Evolutionary conservation across 2,113 vertebrate species (phyloP).

Genomic region (Ginglymostoma cirratum): DNA sequence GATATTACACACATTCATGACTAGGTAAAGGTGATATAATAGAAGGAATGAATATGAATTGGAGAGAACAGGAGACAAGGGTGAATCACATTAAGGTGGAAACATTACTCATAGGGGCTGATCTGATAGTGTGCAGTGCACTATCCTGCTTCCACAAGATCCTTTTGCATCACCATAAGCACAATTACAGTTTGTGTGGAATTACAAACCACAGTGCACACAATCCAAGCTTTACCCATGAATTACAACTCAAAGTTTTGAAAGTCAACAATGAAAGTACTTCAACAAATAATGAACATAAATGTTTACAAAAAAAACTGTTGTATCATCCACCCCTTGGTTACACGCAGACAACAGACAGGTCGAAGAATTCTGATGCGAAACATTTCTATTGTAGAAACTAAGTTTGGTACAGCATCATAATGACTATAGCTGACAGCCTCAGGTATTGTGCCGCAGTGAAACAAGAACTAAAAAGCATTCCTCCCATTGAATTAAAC

Average conservation of each 20-base stretch:
- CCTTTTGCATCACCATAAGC: background rate
- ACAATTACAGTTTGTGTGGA: background rate
- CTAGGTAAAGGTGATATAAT: no score
- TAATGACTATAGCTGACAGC: slow-evolving; percentile 11
- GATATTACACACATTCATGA: background rate
- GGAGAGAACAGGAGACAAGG: background rate
- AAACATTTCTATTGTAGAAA: slow-evolving; percentile 3
- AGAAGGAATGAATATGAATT: background rate
- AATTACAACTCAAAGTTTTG: background rate
- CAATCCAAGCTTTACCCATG: background rate
- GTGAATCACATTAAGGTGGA: background rate
- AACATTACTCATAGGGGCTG: background rate
- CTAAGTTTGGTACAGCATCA: background rate
- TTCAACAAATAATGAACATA: background rate
- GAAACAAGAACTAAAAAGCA: background rate
- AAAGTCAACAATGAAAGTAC: background rate
- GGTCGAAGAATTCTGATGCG: background rate
- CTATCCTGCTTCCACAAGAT: background rate
- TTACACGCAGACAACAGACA: background rate
- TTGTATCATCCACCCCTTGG: background rate
- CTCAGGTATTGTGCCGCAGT: background rate
- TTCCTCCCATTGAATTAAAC: slow-evolving; percentile 26
- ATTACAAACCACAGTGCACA: background rate
- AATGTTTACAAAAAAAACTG: background rate
- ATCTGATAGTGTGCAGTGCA: background rate